Conservation (phyloP, 2,113 vertebrate genomes). For the Taurulus bubalis region DNA sequence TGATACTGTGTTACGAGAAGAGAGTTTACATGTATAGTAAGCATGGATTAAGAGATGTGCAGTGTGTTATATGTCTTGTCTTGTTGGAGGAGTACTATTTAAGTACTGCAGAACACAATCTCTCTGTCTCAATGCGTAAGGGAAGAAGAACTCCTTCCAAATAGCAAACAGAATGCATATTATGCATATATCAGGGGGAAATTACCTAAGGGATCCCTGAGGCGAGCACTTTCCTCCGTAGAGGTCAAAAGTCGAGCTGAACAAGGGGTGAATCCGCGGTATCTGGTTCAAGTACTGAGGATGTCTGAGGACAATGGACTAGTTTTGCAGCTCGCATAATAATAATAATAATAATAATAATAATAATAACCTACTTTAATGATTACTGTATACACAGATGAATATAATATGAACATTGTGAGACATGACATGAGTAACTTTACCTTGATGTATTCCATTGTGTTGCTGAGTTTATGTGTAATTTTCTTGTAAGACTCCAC, state of each 20-base stretch:
- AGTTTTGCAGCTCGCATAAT: not conserved
- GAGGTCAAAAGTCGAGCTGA: not conserved
- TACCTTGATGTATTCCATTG: conserved; percentile 78
- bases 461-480: conserved; percentile 52
- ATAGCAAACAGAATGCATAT: not conserved
- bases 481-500: conserved; percentile 69
- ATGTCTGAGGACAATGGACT: not conserved
- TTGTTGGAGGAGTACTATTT: not conserved
- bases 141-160: not conserved
- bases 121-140: not conserved
- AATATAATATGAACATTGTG: not conserved
- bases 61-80: not conserved
- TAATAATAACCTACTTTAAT: not conserved
- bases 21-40: not conserved
- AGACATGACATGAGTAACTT: conserved; percentile 9
- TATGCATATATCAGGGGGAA: not conserved
- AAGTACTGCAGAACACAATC: not conserved
- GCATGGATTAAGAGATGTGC: not conserved
- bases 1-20: conserved; percentile 62
- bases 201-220: not conserved
- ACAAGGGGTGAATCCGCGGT: not conserved
- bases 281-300: not conserved
- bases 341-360: no score
- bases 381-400: not conserved
- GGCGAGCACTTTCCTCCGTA: not conserved